phyloP scores from a whole-genome alignment of 2,113 vertebrate genomes.

The Paracanthobrama guichenoti region DNA sequence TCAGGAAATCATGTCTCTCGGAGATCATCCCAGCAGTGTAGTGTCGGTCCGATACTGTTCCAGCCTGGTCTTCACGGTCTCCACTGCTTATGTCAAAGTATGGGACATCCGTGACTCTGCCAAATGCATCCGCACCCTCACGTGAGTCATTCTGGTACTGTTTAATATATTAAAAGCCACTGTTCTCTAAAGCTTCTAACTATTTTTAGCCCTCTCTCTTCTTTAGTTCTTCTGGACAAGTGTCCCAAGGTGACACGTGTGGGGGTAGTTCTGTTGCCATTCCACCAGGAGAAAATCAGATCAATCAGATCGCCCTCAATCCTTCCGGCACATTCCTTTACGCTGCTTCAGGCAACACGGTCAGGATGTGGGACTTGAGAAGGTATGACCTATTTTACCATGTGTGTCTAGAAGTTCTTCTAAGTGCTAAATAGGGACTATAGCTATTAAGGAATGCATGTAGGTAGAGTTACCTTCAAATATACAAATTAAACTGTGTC shows the following conservation, averaged over 20 bases:
- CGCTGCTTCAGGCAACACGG: constrained; percentile 89
- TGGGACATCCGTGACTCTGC: constrained; percentile 98
- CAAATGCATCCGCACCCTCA: constrained; percentile 91
- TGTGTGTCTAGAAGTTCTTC: too few relatives aligned
- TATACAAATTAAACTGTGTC: not conserved
- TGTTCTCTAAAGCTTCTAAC: not conserved
- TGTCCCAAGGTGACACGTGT: constrained; percentile 84
- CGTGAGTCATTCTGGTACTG: constrained; percentile 76
- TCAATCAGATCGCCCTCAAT: constrained; percentile 93
- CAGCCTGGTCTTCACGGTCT: constrained; percentile 95
- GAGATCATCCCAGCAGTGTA: constrained; percentile 86
- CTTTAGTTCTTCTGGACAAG: constrained; percentile 90
- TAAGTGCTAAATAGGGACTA: not conserved
- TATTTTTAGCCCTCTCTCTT: constrained; percentile 22
- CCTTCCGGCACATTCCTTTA: constrained; percentile 90
- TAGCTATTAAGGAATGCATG: not conserved
- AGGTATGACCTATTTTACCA: constrained; percentile 74
- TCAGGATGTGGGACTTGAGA: constrained; percentile 97
- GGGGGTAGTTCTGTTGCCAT: constrained; percentile 82
- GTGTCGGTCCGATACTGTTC: constrained; percentile 88
- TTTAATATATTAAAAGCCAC: not conserved
- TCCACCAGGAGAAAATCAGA: constrained; percentile 93
- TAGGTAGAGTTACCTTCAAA: not conserved
- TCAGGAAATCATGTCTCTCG: constrained; percentile 96
- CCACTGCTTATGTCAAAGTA: constrained; percentile 94